Percentiles rank a stretch among this genome's conserved stretches.
These are phyloP conservation scores for Ispidina picta DNA, from an alignment of 2,797 vertebrate species.

Conservation along the genomic window DNA sequence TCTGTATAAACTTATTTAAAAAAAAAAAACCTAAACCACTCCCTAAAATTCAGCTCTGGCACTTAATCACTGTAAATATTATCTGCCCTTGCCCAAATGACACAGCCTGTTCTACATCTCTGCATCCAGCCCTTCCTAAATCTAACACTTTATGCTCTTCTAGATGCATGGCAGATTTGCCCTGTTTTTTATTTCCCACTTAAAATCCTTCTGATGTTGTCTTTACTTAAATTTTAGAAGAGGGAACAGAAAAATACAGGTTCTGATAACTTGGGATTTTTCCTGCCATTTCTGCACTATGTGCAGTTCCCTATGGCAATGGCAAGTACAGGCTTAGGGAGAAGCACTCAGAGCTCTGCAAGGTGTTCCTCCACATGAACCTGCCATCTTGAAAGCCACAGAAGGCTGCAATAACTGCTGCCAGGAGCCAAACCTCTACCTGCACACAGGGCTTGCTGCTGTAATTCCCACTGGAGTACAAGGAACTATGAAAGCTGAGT, in stretches of 20 bases:
- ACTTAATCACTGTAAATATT: not conserved
- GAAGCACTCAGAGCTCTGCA: not conserved
- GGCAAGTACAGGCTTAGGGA: not conserved
- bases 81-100: not conserved
- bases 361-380: not conserved
- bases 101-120: not conserved
- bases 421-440: not conserved
- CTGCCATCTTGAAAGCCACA: not conserved
- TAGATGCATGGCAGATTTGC: not conserved
- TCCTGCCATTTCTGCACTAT: not conserved
- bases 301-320: not conserved
- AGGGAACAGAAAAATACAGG: not conserved
- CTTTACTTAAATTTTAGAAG: not conserved
- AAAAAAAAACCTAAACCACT: fast-evolving
- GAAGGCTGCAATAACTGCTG: not conserved
- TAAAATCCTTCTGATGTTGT: not conserved
- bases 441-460: not conserved
- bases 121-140: not conserved
- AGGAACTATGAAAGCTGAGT: not conserved
- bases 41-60: not conserved
- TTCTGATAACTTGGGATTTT: not conserved
- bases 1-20: not conserved
- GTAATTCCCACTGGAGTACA: not conserved
- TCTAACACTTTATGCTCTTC: not conserved
- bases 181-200: not conserved